These are phyloP conservation scores for Arctocebus calabarensis DNA, from an alignment of 2,797 vertebrate species.

Conservation along the genomic window DNA sequence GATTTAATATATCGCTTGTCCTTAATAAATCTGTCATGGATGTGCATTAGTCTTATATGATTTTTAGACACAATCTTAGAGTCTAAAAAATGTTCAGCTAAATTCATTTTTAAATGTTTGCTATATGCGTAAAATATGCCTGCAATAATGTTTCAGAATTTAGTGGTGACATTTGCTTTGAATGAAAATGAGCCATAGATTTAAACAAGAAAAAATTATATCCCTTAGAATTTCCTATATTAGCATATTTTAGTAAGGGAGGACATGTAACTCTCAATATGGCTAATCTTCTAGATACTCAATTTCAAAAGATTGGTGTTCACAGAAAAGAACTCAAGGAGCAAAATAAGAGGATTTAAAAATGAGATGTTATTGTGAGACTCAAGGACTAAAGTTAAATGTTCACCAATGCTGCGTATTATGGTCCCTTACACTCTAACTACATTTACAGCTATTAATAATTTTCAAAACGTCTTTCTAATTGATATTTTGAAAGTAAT, in stretches of 20 bases:
- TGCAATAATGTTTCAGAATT: constrained; percentile 73
- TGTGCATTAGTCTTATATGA: constrained; percentile 86
- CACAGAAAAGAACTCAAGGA: constrained; percentile 50
- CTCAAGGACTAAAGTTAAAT: constrained; percentile 51
- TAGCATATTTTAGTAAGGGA: constrained; percentile 65
- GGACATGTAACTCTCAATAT: constrained; percentile 48
- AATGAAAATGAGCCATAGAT: constrained; percentile 61
- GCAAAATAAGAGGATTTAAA: constrained; percentile 41
- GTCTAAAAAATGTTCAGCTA: constrained; percentile 84
- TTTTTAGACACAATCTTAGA: constrained; percentile 89
- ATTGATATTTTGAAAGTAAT: not conserved
- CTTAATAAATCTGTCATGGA: constrained; percentile 90
- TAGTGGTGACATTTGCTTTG: constrained; percentile 68
- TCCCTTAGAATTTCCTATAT: constrained; percentile 40
- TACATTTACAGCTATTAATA: not conserved
- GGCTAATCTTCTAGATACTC: constrained; percentile 65
- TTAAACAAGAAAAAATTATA: not conserved
- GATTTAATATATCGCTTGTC: constrained; percentile 89
- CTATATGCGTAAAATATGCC: constrained; percentile 73
- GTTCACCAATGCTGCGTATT: not conserved
- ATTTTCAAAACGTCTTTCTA: constrained; percentile 6
- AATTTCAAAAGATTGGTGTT: constrained; percentile 58
- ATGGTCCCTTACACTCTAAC: not conserved
- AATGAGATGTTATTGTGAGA: constrained; percentile 55
- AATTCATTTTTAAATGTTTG: constrained; percentile 78